phyloP scores from a whole-genome alignment of 2,888 invertebrate species.

The Falcaria lacertinaria region DNA sequence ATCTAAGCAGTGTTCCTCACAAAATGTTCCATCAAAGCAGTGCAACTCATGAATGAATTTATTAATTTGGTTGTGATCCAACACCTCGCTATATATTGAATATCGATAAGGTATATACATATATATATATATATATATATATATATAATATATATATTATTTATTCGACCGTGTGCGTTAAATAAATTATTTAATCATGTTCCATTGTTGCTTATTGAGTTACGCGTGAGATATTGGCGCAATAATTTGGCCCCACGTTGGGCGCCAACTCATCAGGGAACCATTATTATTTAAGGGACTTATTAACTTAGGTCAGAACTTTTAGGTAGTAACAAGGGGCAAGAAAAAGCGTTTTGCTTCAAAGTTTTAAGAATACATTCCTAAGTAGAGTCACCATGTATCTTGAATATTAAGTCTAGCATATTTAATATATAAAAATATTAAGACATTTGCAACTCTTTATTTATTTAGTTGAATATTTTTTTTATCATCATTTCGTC shows the following conservation, averaged over 20 bases:
- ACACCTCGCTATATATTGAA: too few species aligned
- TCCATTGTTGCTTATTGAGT: neutral
- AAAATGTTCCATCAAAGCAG: too few species aligned
- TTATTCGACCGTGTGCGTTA: neutral
- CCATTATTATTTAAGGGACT: slow-evolving; percentile 1
- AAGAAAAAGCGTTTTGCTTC: neutral
- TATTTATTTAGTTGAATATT: too few species aligned
- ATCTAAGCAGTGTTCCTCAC: too few species aligned
- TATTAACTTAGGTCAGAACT: neutral
- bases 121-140: too few species aligned
- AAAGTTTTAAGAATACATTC: neutral
- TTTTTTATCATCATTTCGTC: too few species aligned
- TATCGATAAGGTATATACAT: too few species aligned
- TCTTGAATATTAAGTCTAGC: too few species aligned
- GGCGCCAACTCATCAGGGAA: neutral
- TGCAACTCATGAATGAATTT: too few species aligned
- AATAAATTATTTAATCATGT: neutral
- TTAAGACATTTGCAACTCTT: too few species aligned
- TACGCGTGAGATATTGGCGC: neutral
- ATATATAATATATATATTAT: neutral
- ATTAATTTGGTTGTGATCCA: too few species aligned
- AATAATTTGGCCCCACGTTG: neutral
- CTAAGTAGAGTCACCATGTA: neutral
- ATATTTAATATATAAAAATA: too few species aligned
- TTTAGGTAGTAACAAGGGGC: neutral